Evolutionary conservation across 2,888 invertebrate species (phyloP).

Genomic region (Drosophila flavopinicola): DNA sequence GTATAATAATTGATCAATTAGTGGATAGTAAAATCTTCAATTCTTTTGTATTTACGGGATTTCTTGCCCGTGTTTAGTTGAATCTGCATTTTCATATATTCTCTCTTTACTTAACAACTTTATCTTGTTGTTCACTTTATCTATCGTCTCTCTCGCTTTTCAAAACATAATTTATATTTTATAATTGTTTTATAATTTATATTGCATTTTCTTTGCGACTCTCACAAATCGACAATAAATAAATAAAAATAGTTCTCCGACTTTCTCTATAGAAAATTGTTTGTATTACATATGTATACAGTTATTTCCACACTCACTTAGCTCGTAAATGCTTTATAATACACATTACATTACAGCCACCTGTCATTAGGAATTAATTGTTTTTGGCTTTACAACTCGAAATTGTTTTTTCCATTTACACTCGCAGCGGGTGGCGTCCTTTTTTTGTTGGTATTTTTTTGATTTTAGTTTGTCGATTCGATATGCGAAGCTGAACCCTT

Average conservation of each 20-base stretch:
- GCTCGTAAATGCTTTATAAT: conserved; percentile 7
- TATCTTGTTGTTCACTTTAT: too few species aligned
- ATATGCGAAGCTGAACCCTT: conserved; percentile 27
- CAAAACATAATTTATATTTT: too few species aligned
- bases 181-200: too few species aligned
- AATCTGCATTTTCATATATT: too few species aligned
- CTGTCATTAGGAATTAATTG: conserved; percentile 47
- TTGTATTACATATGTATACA: conserved; percentile 6
- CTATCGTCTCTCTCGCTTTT: too few species aligned
- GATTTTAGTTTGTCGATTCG: conserved; percentile 15
- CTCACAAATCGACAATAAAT: neutral
- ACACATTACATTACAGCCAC: conserved; percentile 8
- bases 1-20: too few species aligned
- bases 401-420: conserved; percentile 41
- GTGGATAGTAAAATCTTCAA: too few species aligned
- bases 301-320: conserved; percentile 5
- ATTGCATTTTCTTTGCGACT: too few species aligned
- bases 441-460: neutral
- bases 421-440: conserved; percentile 37
- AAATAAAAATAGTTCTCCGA: conserved; percentile 8
- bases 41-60: too few species aligned
- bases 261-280: conserved; percentile 15
- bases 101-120: too few species aligned
- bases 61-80: too few species aligned
- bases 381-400: conserved; percentile 17